Evolutionary conservation across 2,113 vertebrate species (phyloP).

Genomic region (Oostethus manadensis): DNA sequence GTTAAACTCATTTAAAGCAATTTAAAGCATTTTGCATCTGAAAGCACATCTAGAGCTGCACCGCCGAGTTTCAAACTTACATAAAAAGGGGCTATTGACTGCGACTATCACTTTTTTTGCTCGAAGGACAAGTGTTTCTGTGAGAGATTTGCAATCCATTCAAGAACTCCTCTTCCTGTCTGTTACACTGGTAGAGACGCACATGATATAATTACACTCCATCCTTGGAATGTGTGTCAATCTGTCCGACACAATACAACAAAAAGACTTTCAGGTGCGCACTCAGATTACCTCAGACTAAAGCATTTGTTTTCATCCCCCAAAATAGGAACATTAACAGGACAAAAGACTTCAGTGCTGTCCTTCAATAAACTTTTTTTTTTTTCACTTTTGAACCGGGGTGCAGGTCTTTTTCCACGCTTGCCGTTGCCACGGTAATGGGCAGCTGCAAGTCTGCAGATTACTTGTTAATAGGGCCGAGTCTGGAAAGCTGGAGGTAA

Average conservation of each 20-base stretch:
- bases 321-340: conserved; percentile 29
- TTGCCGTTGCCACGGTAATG: conserved; percentile 75
- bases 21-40: not conserved
- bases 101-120: conserved; percentile 10
- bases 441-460: conserved; percentile 72
- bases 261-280: conserved; percentile 17
- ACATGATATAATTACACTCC: conserved; percentile 33
- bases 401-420: conserved; percentile 63
- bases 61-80: too few relatives aligned
- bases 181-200: not conserved
- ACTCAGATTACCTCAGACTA: conserved; percentile 18
- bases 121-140: conserved; percentile 14
- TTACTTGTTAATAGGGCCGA: conserved; percentile 73
- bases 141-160: conserved; percentile 21
- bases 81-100: conserved; percentile 1
- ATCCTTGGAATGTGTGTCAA: conserved; percentile 39
- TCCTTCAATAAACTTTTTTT: conserved; percentile 65
- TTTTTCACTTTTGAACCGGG: conserved; percentile 20
- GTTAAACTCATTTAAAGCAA: not conserved
- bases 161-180: conserved; percentile 5
- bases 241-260: conserved; percentile 12
- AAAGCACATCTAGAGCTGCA: not conserved
- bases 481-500: conserved; percentile 67
- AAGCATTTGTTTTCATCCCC: conserved; percentile 13
- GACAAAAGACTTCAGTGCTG: conserved; percentile 47